phyloP scores from a whole-genome alignment of 2,113 vertebrate species.

The Heterotilapia buettikoferi region DNA sequence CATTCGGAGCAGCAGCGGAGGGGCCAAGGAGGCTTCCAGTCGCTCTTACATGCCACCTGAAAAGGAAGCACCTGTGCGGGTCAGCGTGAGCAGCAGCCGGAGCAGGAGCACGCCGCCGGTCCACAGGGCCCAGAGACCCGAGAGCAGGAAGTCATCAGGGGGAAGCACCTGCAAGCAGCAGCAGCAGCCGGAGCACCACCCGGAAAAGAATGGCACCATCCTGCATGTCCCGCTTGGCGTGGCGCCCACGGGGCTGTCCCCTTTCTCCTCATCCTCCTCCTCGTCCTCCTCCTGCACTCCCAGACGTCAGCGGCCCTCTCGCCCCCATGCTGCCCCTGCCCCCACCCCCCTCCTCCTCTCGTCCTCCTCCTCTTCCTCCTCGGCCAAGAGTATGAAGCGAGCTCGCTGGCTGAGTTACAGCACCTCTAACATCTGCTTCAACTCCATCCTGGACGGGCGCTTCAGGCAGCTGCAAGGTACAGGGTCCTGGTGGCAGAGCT shows the following conservation, averaged over 20 bases:
- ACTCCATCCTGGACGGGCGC: slow-evolving; percentile 75
- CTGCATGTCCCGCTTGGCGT: slow-evolving; percentile 35
- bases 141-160: slow-evolving; percentile 29
- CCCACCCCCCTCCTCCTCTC: not conserved
- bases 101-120: slow-evolving; percentile 73
- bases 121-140: slow-evolving; percentile 49
- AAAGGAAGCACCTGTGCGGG: slow-evolving; percentile 49
- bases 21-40: slow-evolving; percentile 21
- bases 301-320: slow-evolving; percentile 41
- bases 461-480: slow-evolving; percentile 80
- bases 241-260: slow-evolving; percentile 1
- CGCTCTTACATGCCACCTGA: slow-evolving; percentile 31
- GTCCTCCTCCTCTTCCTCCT: slow-evolving; percentile 50
- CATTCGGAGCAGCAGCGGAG: slow-evolving; percentile 15
- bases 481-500: not conserved
- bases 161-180: slow-evolving; percentile 14
- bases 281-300: slow-evolving; percentile 49
- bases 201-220: slow-evolving; percentile 64
- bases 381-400: slow-evolving; percentile 64
- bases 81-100: slow-evolving; percentile 36
- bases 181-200: slow-evolving; percentile 43
- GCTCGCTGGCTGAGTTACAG: slow-evolving; percentile 74
- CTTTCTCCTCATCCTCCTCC: slow-evolving; percentile 37
- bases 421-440: slow-evolving; percentile 75
- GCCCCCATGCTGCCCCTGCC: slow-evolving; percentile 1